Evolutionary conservation across 2,888 invertebrate species (phyloP), one percentile per base, ranked within the genome.

Genomic region (Agriopis marginaria): DNA sequence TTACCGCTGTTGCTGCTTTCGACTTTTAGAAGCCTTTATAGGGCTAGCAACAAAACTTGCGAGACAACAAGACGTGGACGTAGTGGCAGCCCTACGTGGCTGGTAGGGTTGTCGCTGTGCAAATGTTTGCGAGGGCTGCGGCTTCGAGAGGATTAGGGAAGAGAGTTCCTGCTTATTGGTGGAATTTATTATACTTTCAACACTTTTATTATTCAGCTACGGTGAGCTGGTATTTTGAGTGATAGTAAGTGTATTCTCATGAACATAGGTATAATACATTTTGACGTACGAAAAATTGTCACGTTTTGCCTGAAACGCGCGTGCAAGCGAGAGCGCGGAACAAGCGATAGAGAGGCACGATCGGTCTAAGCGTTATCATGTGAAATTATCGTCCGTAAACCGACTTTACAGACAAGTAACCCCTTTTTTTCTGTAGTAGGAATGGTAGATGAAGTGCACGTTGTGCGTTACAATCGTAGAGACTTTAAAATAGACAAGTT

Each of bases 81-180:
- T 0, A 63, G 59, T 53, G 68, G 83, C 82, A 80, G 80, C 84
- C 85, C 86, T 66, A 56, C 79, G 73, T 62, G 71, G 74, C 55
- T 68, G 47, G 5, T 71, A 83, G 82, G 83, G 86, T 64, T 86
- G 84, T 32, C 76, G 23, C 63, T 59, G 61, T 42, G 53, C 51
- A 61, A 69, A 70, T 70, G 56, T 70, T 70, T 70, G 63, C 44
- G 59, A 54, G 65, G 45, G 56, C 53, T 66, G 63, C 42, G n/a
- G 12, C 44, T 54, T 59, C 23, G 14, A 54, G 11, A 51, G 51
- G 45, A 42, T 55, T 62, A 62, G 39, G 39, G 40, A 59, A 39
- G 59, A 51, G 62, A 12, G 53, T 44, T 62, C 11, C 47, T 44
- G 40, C 0, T 12, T 51, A 59, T 50, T 66, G 62, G 8, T n/a